Conservation (phyloP, 2,888 invertebrate genomes). For the Caenorhabditis imperialis region DNA sequence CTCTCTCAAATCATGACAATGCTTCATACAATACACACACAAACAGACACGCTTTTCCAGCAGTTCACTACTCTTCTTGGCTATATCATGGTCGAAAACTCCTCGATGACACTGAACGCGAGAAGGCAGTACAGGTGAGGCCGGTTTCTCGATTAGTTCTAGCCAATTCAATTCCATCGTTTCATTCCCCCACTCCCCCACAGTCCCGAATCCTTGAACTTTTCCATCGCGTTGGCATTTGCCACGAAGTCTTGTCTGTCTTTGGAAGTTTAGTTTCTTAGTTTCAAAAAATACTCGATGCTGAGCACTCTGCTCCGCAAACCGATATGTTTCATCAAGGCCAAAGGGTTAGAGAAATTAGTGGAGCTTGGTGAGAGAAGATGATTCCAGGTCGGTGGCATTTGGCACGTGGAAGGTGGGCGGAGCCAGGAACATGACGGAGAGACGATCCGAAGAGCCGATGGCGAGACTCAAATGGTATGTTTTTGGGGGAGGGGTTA, state of each 20-base stretch:
- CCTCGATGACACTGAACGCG: slow-evolving; percentile 16
- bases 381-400: slow-evolving; percentile 67
- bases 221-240: no score
- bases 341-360: slow-evolving; percentile 21
- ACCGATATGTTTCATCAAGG: slow-evolving; percentile 35
- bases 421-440: slow-evolving; percentile 66
- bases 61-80: neutral
- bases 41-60: slow-evolving; percentile 16
- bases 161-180: no score
- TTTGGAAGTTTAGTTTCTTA: neutral
- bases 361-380: no score
- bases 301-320: slow-evolving; percentile 13
- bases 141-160: no score
- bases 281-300: neutral
- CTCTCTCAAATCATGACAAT: slow-evolving; percentile 14
- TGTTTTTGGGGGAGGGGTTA: no score
- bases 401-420: slow-evolving; percentile 76
- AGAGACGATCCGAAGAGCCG: slow-evolving; percentile 47
- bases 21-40: neutral
- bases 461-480: slow-evolving; percentile 40
- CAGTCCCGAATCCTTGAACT: no score
- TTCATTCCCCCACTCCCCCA: no score
- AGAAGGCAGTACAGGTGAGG: slow-evolving; percentile 16
- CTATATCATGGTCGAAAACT: slow-evolving; percentile 2
- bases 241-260: no score